These are phyloP conservation scores for Eulithis testata DNA, from an alignment of 2,888 invertebrate genomes.

Conservation along the genomic window DNA sequence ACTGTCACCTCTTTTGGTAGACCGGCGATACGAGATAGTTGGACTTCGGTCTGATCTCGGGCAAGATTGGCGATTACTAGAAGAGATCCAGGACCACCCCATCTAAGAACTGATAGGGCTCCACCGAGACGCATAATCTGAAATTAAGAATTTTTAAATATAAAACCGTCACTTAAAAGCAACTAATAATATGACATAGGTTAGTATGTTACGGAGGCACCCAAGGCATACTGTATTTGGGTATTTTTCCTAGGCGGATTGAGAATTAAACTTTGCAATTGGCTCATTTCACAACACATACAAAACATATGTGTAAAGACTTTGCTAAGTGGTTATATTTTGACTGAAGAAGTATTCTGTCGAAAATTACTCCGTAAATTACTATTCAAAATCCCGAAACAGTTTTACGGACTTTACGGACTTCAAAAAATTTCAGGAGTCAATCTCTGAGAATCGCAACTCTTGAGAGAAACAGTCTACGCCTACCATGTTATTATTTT, in stretches of 20 bases:
- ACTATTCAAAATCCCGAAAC: conserved; percentile 15
- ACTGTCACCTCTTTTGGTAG: conserved; percentile 71
- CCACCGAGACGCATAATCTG: conserved; percentile 85
- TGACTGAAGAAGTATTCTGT: neutral
- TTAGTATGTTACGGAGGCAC: too few relatives aligned
- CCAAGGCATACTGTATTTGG: too few relatives aligned
- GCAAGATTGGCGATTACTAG: conserved; percentile 78
- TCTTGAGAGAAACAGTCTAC: conserved; percentile 13
- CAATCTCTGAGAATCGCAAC: conserved; percentile 32
- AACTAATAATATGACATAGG: too few relatives aligned
- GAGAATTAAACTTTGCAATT: too few relatives aligned
- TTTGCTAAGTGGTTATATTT: too few relatives aligned
- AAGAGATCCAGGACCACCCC: conserved; percentile 73
- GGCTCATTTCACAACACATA: too few relatives aligned
- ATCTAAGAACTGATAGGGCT: conserved; percentile 66
- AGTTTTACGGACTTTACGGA: conserved; percentile 34
- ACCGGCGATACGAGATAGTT: conserved; percentile 74
- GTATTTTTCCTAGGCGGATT: too few relatives aligned
- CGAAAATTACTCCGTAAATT: conserved; percentile 5
- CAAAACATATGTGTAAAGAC: too few relatives aligned
- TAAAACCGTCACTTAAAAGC: too few relatives aligned
- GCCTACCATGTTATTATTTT: neutral
- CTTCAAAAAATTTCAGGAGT: conserved; percentile 37
- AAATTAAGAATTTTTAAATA: conserved; percentile 24
- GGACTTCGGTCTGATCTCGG: conserved; percentile 65